Percentiles rank a stretch among this genome's conserved stretches.
Conservation (phyloP, 1,140 invertebrate species). For the Leptestheria dahalacensis region DNA sequence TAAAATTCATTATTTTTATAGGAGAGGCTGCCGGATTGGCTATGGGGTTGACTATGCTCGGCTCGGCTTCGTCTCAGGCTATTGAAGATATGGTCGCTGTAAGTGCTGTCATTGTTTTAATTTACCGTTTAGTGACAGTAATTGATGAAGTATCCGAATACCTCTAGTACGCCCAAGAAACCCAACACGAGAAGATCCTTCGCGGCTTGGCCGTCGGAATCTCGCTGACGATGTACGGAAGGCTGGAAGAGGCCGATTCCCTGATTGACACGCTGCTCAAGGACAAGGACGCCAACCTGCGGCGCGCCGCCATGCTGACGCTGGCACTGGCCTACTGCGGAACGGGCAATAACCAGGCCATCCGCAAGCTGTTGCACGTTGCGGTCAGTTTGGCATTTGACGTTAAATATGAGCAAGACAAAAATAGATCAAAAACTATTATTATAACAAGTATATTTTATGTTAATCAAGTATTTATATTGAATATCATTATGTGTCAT, state of each 20-base stretch:
- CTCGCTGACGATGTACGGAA: constrained; percentile 89
- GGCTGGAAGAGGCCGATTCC: constrained; percentile 87
- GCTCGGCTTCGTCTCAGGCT: constrained; percentile 70
- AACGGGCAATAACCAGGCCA: constrained; percentile 91
- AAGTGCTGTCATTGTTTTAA: constrained; percentile 25
- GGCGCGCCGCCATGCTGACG: constrained; percentile 92
- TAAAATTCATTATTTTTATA: no score
- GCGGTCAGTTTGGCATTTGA: constrained; percentile 46
- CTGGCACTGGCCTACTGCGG: constrained; percentile 98
- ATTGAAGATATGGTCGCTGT: constrained; percentile 89
- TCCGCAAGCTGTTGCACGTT: constrained; percentile 83
- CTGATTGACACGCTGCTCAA: constrained; percentile 73
- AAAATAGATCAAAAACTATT: no score
- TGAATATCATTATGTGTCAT: no score
- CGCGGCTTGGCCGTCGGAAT: constrained; percentile 90
- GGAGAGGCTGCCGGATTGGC: constrained; percentile 87
- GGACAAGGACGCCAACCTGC: constrained; percentile 72
- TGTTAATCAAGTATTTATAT: no score
- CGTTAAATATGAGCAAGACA: no score
- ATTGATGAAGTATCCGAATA: constrained; percentile 10
- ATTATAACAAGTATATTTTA: no score
- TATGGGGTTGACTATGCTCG: constrained; percentile 98
- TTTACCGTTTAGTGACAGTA: constrained; percentile 7
- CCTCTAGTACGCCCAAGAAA: constrained; percentile 62
- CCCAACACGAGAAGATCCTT: constrained; percentile 96